Percentiles rank a stretch among this genome's conserved stretches.
Conservation (phyloP, 2,113 vertebrate species). For the Delphinapterus leucas region DNA sequence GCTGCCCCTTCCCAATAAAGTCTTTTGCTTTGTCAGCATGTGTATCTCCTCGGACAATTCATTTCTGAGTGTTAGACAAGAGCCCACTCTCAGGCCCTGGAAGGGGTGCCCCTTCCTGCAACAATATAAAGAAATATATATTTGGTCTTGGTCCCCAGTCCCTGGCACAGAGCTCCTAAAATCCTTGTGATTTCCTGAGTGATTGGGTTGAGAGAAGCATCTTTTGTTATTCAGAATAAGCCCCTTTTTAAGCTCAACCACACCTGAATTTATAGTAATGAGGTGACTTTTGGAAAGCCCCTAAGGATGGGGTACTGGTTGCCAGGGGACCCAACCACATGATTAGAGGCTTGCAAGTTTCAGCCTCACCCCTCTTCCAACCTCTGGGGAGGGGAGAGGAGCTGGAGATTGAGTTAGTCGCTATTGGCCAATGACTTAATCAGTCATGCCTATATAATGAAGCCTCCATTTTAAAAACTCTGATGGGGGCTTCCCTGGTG, state of each 20-base stretch:
- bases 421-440: no score
- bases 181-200: not conserved
- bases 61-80: no score
- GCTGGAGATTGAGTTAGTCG: no score
- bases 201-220: not conserved
- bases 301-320: not conserved
- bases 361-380: not conserved
- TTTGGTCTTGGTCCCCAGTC: not conserved
- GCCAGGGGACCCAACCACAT: not conserved
- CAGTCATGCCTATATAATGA: not conserved
- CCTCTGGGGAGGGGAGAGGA: not conserved
- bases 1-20: no score
- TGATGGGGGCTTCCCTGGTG: no score
- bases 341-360: not conserved
- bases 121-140: not conserved
- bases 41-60: no score
- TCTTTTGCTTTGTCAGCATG: no score
- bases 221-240: not conserved
- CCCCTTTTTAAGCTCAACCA: not conserved
- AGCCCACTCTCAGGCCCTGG: no score
- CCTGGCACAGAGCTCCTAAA: not conserved
- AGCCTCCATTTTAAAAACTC: not conserved
- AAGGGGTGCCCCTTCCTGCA: no score
- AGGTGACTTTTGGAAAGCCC: not conserved
- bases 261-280: no score